Percentiles rank a stretch among this genome's conserved stretches.
Evolutionary conservation across 2,113 vertebrate genomes (phyloP).

Genomic region (Chloebia gouldiae): DNA sequence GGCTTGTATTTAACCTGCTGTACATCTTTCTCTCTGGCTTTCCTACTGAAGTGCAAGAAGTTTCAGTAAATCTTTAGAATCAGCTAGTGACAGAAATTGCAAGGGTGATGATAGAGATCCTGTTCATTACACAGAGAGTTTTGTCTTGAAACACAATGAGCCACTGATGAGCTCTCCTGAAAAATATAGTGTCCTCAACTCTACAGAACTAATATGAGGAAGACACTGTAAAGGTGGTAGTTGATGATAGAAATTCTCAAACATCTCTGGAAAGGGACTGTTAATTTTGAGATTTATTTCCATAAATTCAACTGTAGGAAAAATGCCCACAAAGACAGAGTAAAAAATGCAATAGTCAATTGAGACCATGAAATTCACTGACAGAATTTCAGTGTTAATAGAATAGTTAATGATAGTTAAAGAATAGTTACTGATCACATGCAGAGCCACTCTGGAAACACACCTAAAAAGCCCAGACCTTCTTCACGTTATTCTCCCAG

Average conservation of each 20-base stretch:
- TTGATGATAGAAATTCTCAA: not conserved
- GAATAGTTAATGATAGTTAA: no score
- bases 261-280: not conserved
- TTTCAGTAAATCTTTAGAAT: not conserved
- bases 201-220: not conserved
- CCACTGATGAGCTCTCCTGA: not conserved
- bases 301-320: not conserved
- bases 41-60: not conserved
- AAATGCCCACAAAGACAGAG: not conserved
- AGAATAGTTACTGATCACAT: not conserved
- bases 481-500: not conserved
- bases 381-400: no score
- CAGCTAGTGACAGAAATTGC: not conserved
- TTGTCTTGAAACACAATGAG: not conserved
- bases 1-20: not conserved
- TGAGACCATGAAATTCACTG: not conserved
- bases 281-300: not conserved
- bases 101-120: not conserved
- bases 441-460: not conserved
- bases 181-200: not conserved
- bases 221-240: not conserved
- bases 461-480: not conserved
- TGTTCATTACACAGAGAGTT: not conserved
- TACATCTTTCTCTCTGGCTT: not conserved
- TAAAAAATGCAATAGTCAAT: not conserved